Base-by-base conservation (phyloP, 2,888 invertebrate species). In the Pyrgus malvae region DNA sequence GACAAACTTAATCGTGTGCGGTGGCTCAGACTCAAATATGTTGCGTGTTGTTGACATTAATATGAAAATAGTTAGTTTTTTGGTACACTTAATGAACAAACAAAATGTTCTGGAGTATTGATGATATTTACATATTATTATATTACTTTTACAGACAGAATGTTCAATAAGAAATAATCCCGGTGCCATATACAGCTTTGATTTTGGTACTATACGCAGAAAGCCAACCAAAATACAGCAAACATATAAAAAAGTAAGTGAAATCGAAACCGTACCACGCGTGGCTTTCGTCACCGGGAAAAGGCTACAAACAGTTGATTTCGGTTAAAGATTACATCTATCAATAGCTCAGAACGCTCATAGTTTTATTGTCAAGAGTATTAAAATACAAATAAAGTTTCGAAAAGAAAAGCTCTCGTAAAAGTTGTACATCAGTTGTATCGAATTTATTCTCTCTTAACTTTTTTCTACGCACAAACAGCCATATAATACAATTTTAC, bases 21-120 rank as follows among this genome's bases (percentile, higher is more conserved):
- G 93, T 21, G 94, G 94, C 45, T 87, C 92, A 0, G 92, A 93
- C 48, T 78, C 87, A 0, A 92, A 93, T 71, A 75, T 93, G 27
- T 70, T 94, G 46, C 79, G 93, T 58, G 78, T 94, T 3, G 87
- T 94, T n/a, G 93, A 94, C 69, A 73, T 91, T 42, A 91, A 90
- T 66, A 82, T 91, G 65, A 90, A 91, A 72, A 76, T 85, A 55
- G 93, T 93, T 87, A 91, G 81, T 82, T 44, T n/a, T 53, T 53
- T 38, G 21, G 19, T 51, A 42, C 35, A 51, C 35, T 44, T 51
- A 44, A 37, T 8, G 37, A 44, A 44, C 16, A 27, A 19, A 46
- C 33, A 46, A 14, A 35, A 9, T 35, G 14, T 46, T 46, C 17
- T 21, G 11, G 19, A 40, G 23, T 40, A 8, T 19, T 19, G 19